Base-by-base conservation (phyloP, 92 coral and sea anemone species). In the Plumapathes pennacea region DNA sequence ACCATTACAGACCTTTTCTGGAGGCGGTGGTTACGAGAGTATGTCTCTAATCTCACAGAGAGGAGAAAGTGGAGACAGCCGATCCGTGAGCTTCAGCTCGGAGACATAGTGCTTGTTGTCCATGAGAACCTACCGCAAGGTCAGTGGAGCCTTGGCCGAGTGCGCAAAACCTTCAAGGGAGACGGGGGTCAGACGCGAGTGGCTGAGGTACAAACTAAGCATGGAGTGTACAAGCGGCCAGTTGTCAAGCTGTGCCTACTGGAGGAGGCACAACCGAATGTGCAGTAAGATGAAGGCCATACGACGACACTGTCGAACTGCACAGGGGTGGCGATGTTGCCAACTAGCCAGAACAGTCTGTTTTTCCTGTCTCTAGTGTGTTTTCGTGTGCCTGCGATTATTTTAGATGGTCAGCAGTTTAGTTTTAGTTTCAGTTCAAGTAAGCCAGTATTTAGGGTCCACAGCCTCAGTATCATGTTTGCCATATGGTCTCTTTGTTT, bases 21-120 rank as follows among this genome's bases (percentile, higher is more conserved):
- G 69, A 61, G 34, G 17, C 0, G 69, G 13, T 61, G 69, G 69
- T 20, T 61, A 4, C 69, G 55, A 4, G 69, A 61, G 55, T 62
- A 62, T 31, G 8, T 62, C 30, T 46, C 44, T 2, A 32, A 20
- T 5, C 57, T 62, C 43, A 62, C 70, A 9, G 33, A 62, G 3
- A 48, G 70, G 11, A 0, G 58, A 2, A 61, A 61, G 38, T 61
- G 69, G 58, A 32, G 31, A 22, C 31, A 17, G 6, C 29, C 7
- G 13, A 46, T 14, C 0, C 34, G 36, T 6, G 39, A 25, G 8
- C 5, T 60, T 15, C 19, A 23, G 10, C 31, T 27, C 2, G 67
- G 21, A 0, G 67, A 42, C 19, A 5, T 60, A 6, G 67, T 60
- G 10, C 67, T 60, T 10, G 65, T 60, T 0, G 38, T 60, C 23